Conservation (phyloP, 2,113 vertebrate species). For the Apodemus speciosus region DNA sequence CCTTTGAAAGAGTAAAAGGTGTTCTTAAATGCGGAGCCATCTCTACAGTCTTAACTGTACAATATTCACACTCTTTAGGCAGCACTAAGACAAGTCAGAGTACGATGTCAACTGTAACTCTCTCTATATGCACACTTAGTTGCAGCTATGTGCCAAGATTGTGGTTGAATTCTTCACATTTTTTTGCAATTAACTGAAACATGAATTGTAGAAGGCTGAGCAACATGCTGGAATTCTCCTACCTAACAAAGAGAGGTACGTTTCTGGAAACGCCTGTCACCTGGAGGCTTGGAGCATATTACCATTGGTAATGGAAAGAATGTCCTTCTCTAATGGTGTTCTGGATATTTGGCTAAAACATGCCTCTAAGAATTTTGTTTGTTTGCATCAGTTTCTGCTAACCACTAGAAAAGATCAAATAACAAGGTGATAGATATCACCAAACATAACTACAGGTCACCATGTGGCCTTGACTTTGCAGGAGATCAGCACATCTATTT, state of each 20-base stretch:
- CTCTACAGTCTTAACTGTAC: background rate
- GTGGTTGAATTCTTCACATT: background rate
- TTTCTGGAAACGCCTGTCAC: background rate
- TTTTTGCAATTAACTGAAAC: background rate
- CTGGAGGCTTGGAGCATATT: background rate
- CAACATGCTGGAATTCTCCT: background rate
- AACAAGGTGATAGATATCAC: background rate
- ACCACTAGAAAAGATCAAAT: conserved; percentile 38
- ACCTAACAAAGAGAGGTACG: background rate
- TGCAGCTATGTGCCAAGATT: background rate
- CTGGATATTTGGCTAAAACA: background rate
- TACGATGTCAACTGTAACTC: background rate
- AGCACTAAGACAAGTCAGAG: background rate
- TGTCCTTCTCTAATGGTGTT: background rate
- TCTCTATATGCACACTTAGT: background rate
- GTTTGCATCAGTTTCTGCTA: background rate
- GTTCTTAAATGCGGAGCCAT: background rate
- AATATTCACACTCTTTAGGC: background rate
- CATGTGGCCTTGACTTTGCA: background rate
- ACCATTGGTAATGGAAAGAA: background rate
- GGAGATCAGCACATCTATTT: background rate
- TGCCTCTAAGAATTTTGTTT: background rate
- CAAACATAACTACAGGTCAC: background rate
- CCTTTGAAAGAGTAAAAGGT: background rate
- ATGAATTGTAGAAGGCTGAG: background rate